Base-by-base conservation (phyloP, 2,797 vertebrate genomes). In the Sylvilagus floridanus region DNA sequence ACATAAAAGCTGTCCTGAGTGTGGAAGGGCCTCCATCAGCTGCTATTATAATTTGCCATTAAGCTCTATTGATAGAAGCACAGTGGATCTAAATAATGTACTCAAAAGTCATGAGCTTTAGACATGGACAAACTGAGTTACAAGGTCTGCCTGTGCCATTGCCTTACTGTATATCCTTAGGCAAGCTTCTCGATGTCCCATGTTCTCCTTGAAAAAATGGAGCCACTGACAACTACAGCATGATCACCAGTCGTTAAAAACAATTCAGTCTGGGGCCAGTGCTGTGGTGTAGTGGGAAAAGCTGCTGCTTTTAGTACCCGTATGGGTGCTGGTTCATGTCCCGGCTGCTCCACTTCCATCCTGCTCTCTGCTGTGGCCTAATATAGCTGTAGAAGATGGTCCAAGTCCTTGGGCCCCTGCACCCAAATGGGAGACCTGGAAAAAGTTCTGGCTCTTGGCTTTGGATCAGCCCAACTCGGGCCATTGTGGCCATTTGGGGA, bases 1-100 rank as follows among this genome's bases (percentile, higher is more conserved):
- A 47, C 83, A 89, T 77, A 63, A 57, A 88, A 92, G 47, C 69
- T 94, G 22, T 37, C 42, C 37, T 91, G 78, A 84, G 77, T 28
- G 21, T 4, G 32, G 82, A 66, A 86, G 68, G n/a, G 12, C 63
- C 32, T 86, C 47, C 35, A 72, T 84, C 62, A 65, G 57, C 71
- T 77, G 66, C 84, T 82, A 30, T 68, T 65, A 9, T 82, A 84
- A 42, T 73, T 94, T 62, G 72, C 54, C 52, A 60, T 16, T n/a
- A 54, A 87, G 47, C 72, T 89, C 63, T 57, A 32, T 19, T 11
- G 47, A 73, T 13, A 8, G 22, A 91, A 42, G 32, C 60, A 52
- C 54, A 57, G 54, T 21, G 54, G 54, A 57, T 21, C 54, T 4
- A 11, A n/a, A 32, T 60, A 16, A 75, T 30, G 4, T 50, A 87